Percentiles rank a stretch among this genome's conserved stretches.
These are phyloP conservation scores for Halictus rubicundus DNA, from an alignment of 1,140 invertebrate genomes.

Conservation along the genomic window DNA sequence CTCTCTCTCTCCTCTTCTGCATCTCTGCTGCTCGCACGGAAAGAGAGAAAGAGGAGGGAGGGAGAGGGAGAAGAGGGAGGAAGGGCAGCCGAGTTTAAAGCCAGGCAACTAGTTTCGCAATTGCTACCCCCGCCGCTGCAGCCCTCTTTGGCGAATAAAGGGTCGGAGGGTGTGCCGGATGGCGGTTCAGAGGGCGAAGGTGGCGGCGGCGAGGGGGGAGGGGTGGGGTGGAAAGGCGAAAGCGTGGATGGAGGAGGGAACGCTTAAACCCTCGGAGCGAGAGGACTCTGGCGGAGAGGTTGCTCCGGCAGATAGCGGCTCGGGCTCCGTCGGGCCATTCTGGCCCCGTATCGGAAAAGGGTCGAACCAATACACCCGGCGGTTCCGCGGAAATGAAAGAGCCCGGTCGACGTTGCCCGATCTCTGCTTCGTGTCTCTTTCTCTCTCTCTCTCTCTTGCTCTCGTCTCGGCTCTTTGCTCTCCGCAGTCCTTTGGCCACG, in stretches of 20 bases:
- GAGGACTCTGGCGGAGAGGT: not conserved
- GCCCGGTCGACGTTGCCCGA: too few relatives aligned
- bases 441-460: too few relatives aligned
- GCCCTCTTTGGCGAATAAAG: constrained; percentile 42
- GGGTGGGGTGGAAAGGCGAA: not conserved
- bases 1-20: not conserved
- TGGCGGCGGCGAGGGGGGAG: not conserved
- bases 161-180: constrained; percentile 37
- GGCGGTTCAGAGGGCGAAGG: constrained; percentile 30
- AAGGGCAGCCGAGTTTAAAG: constrained; percentile 54
- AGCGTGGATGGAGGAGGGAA: constrained; percentile 13
- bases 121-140: constrained; percentile 27
- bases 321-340: too few relatives aligned
- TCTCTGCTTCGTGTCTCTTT: too few relatives aligned
- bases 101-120: constrained; percentile 64
- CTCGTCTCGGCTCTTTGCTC: too few relatives aligned
- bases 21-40: not conserved
- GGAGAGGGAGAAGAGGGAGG: too few relatives aligned
- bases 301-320: constrained; percentile 26
- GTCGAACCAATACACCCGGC: too few relatives aligned
- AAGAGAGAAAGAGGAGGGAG: too few relatives aligned
- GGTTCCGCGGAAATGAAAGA: too few relatives aligned
- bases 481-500: too few relatives aligned
- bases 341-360: too few relatives aligned
- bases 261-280: constrained; percentile 39